These are phyloP conservation scores for Ctenomys sociabilis DNA, from an alignment of 2,113 vertebrate species.

Conservation along the genomic window DNA sequence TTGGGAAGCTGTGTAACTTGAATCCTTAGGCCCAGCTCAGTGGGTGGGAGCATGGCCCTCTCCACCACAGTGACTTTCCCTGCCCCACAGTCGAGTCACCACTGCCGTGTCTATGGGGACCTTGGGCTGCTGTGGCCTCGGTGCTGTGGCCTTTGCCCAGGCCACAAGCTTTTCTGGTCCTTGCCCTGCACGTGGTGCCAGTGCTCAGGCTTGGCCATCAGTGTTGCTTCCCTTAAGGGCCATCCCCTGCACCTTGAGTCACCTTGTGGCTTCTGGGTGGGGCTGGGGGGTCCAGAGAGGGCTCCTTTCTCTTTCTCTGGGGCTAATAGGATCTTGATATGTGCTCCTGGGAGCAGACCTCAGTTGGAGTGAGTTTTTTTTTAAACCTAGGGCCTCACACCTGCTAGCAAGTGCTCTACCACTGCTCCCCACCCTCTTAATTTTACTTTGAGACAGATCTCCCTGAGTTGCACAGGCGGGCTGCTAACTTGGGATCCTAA, in stretches of 20 bases:
- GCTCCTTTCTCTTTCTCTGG: not conserved
- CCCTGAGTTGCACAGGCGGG: not conserved
- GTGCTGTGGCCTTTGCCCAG: fast-evolving
- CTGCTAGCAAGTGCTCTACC: not conserved
- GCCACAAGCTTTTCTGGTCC: not conserved
- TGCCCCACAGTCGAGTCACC: not conserved
- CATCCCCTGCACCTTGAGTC: not conserved
- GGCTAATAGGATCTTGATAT: not conserved
- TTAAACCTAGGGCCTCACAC: not conserved
- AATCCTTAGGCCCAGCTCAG: not conserved
- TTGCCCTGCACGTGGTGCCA: not conserved
- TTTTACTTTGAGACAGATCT: not conserved
- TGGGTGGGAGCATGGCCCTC: too few relatives aligned
- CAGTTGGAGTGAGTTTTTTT: not conserved
- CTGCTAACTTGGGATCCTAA: not conserved
- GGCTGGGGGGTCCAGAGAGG: not conserved
- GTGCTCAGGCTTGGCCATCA: not conserved
- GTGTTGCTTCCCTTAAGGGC: not conserved
- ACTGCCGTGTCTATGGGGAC: not conserved
- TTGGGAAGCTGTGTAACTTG: not conserved
- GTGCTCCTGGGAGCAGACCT: not conserved
- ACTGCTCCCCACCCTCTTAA: not conserved
- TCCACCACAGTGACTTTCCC: not conserved
- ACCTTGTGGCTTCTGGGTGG: not conserved
- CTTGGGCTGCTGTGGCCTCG: not conserved